phyloP scores from a whole-genome alignment of 2,797 vertebrate species.

The Pseudochaenichthys georgianus region DNA sequence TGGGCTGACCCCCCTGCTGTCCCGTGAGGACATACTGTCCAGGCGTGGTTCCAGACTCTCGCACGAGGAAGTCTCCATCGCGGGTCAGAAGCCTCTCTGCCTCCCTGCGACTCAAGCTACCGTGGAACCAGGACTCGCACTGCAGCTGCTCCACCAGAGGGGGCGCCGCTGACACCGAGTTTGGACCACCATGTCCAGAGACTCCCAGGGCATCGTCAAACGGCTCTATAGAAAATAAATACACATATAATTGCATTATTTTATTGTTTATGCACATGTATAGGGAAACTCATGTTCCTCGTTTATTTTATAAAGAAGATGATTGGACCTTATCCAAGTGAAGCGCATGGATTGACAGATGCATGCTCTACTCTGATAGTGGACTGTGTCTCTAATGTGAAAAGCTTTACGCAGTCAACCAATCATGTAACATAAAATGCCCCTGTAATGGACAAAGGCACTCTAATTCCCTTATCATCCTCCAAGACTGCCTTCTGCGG shows the following conservation, averaged over 20 bases:
- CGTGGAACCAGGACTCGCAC: constrained; percentile 95
- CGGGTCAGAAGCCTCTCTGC: constrained; percentile 92
- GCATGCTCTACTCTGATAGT: constrained; percentile 29
- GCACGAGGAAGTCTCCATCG: constrained; percentile 96
- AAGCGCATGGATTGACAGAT: constrained; percentile 19
- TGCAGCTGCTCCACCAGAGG: constrained; percentile 95
- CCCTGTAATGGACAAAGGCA: constrained; percentile 60
- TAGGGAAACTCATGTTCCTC: neutral
- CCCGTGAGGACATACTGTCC: constrained; percentile 98
- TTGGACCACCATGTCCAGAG: constrained; percentile 69
- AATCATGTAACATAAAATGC: constrained; percentile 56
- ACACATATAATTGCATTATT: neutral
- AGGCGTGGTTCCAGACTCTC: constrained; percentile 94
- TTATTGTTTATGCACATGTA: neutral
- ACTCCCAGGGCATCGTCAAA: constrained; percentile 94
- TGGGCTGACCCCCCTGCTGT: constrained; percentile 93
- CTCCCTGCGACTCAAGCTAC: constrained; percentile 92
- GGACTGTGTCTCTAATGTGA: constrained; percentile 39
- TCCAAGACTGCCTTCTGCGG: constrained; percentile 39
- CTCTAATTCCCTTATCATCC: constrained; percentile 58
- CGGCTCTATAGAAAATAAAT: constrained; percentile 85
- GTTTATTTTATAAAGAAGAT: neutral
- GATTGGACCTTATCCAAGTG: constrained; percentile 1
- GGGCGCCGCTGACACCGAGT: constrained; percentile 76
- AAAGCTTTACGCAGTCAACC: constrained; percentile 39